Conservation (phyloP, 2,797 vertebrate species). For the Danio tinwini region DNA sequence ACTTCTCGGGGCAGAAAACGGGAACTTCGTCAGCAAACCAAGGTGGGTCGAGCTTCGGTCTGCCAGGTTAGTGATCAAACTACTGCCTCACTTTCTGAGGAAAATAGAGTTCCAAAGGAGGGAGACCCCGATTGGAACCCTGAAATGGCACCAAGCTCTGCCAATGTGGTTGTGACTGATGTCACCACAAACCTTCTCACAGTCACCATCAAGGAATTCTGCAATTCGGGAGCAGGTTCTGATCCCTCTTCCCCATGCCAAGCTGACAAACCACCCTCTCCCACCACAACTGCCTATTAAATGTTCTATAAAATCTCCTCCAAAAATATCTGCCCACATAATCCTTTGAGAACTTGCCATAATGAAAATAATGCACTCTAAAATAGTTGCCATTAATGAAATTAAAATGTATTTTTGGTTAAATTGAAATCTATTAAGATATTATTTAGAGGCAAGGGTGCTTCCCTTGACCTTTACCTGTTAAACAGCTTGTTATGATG, state of each 20-base stretch:
- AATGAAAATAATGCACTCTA: slow-evolving; percentile 27
- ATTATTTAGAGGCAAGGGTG: slow-evolving; percentile 48
- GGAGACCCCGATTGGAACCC: slow-evolving; percentile 90
- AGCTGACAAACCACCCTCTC: slow-evolving; percentile 60
- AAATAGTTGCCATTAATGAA: slow-evolving; percentile 65
- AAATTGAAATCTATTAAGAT: slow-evolving; percentile 54
- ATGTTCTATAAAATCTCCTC: slow-evolving; percentile 31
- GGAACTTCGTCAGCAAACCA: slow-evolving; percentile 62
- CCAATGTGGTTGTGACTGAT: slow-evolving; percentile 95
- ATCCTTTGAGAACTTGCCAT: slow-evolving; percentile 66
- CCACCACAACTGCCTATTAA: slow-evolving; percentile 55
- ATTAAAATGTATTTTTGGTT: slow-evolving; percentile 66
- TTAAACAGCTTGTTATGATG: slow-evolving; percentile 28
- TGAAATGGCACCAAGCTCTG: slow-evolving; percentile 90
- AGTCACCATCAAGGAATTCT: slow-evolving; percentile 98
- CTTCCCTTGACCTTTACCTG: slow-evolving; percentile 27
- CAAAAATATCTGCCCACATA: slow-evolving; percentile 55
- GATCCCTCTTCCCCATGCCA: slow-evolving; percentile 64
- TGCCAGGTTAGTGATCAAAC: slow-evolving; percentile 65
- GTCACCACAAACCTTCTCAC: slow-evolving; percentile 98
- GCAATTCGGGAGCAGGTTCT: slow-evolving; percentile 75
- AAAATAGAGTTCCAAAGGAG: slow-evolving; percentile 71
- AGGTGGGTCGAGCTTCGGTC: slow-evolving; percentile 61
- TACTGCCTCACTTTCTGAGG: slow-evolving; percentile 72
- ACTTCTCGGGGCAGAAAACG: slow-evolving; percentile 68